Evolutionary conservation across 2,113 vertebrate species (phyloP).

Genomic region (Podarcis cretensis): DNA sequence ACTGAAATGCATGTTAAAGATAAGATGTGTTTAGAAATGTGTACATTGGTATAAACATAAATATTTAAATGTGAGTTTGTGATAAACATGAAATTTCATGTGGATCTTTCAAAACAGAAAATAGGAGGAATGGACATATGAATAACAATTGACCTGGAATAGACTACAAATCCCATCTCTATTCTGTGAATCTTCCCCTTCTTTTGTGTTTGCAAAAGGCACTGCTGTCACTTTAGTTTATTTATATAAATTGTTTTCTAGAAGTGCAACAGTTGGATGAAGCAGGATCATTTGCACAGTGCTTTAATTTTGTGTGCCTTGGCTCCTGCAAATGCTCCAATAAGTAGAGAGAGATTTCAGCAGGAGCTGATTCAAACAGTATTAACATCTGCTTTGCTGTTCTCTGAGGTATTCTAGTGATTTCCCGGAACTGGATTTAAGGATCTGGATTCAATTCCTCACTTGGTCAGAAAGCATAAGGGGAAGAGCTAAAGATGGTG

Average conservation of each 20-base stretch:
- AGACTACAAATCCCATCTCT: too few relatives aligned
- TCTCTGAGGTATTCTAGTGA: not conserved
- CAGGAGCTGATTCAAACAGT: not conserved
- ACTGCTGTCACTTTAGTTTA: not conserved
- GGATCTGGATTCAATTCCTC: not conserved
- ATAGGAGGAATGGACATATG: too few relatives aligned
- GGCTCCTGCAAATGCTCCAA: not conserved
- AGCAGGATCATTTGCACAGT: not conserved
- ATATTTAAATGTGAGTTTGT: too few relatives aligned
- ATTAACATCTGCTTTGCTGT: not conserved
- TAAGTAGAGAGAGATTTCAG: not conserved
- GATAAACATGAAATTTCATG: too few relatives aligned
- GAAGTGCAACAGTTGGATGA: not conserved
- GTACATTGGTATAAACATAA: too few relatives aligned
- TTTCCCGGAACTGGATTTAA: not conserved
- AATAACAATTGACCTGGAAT: too few relatives aligned
- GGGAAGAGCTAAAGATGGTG: not conserved
- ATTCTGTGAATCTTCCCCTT: too few relatives aligned
- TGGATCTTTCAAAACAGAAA: too few relatives aligned
- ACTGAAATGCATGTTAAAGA: too few relatives aligned
- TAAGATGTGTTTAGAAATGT: too few relatives aligned
- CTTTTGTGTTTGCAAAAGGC: not conserved
- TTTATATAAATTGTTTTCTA: not conserved
- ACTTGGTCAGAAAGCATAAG: not conserved
- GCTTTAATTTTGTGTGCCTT: not conserved